These are phyloP conservation scores for Hyalella azteca DNA, from an alignment of 2,888 invertebrate genomes.

Conservation along the genomic window DNA sequence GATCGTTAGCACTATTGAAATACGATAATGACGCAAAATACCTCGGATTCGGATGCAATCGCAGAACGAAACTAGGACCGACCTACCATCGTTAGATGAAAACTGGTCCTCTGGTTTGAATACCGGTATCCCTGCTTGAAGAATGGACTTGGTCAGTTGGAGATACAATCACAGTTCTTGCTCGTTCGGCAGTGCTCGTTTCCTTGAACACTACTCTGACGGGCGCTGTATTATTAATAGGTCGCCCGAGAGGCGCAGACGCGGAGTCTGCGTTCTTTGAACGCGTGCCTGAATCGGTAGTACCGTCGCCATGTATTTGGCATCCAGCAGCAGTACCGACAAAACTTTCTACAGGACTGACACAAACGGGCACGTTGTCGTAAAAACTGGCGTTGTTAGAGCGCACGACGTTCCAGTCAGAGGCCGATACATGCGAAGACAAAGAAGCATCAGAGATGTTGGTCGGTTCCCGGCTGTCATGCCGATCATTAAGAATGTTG, in stretches of 20 bases:
- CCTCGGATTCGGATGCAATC: not conserved
- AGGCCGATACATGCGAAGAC: not conserved
- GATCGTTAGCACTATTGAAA: no score
- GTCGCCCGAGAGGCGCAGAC: no score
- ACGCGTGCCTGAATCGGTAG: not conserved
- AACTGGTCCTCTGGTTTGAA: not conserved
- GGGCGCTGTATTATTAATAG: no score
- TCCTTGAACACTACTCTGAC: not conserved
- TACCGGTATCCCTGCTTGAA: not conserved
- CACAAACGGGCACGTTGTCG: not conserved
- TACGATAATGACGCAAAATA: not conserved
- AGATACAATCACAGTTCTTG: not conserved
- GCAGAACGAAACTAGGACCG: not conserved
- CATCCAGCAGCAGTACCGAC: not conserved
- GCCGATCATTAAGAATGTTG: not conserved
- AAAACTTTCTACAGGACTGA: not conserved
- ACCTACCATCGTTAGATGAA: not conserved
- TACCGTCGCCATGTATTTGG: not conserved
- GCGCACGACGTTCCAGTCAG: not conserved
- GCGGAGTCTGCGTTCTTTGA: not conserved
- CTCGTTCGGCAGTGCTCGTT: not conserved
- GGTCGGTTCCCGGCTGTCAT: no score
- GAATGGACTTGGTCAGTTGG: not conserved
- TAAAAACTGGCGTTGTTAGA: not conserved
- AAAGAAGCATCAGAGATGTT: not conserved